A percentile compares a stretch with the other conserved stretches of the same genome.
Evolutionary conservation across 2,888 invertebrate species (phyloP).

Genomic region (Colostygia pectinataria): DNA sequence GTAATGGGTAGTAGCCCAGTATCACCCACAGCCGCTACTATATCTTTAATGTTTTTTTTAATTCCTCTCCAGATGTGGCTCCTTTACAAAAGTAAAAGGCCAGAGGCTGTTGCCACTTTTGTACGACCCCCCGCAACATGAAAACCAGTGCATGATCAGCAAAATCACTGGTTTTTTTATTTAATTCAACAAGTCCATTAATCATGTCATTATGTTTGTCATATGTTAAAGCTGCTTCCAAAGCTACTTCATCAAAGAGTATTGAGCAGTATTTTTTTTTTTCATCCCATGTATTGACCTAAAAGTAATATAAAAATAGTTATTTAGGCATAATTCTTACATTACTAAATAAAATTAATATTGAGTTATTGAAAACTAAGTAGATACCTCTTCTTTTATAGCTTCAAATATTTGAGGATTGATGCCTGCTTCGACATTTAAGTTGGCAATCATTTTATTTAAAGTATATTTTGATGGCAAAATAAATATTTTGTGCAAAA

Average conservation of each 20-base stretch:
- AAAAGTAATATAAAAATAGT: no score
- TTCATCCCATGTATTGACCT: neutral
- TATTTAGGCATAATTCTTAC: no score
- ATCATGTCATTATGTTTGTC: neutral
- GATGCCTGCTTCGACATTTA: neutral
- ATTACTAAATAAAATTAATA: neutral
- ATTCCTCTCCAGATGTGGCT: neutral
- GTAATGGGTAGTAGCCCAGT: neutral
- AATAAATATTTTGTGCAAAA: conserved; percentile 8
- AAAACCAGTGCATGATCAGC: neutral
- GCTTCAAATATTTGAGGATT: neutral
- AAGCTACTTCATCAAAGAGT: neutral
- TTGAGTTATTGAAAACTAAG: no score
- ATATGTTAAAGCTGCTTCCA: neutral
- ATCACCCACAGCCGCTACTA: neutral
- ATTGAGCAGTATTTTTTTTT: neutral
- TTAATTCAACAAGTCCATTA: neutral
- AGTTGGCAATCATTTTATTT: neutral
- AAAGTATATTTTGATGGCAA: conserved; percentile 1
- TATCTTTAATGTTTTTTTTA: neutral
- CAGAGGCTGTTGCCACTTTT: neutral
- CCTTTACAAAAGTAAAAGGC: neutral
- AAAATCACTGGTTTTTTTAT: neutral
- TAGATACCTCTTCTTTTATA: neutral
- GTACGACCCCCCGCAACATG: neutral